Conservation (phyloP, 2,797 vertebrate genomes). For the Chloroceryle amazona region DNA sequence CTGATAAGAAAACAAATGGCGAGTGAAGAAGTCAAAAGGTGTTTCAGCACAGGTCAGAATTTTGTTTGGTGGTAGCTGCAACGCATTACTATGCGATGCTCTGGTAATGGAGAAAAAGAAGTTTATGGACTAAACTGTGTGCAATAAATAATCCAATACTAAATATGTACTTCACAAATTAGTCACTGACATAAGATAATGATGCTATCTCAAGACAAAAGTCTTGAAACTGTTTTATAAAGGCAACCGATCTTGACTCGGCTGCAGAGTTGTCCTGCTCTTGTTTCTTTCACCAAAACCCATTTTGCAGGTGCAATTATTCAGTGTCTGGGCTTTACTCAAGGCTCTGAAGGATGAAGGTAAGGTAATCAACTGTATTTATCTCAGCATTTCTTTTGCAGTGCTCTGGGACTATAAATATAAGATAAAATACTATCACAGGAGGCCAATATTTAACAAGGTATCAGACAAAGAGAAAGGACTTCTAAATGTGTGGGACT, state of each 20-base stretch:
- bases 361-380: slow-evolving; percentile 58
- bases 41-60: not conserved
- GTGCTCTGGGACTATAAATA: slow-evolving; percentile 42
- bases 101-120: not conserved
- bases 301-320: slow-evolving; percentile 41
- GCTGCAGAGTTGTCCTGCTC: not conserved
- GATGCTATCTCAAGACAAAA: not conserved
- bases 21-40: not conserved
- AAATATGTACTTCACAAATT: not conserved
- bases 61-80: not conserved
- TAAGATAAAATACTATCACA: not conserved
- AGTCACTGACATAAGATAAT: not conserved
- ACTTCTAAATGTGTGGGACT: not conserved
- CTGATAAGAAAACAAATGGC: not conserved
- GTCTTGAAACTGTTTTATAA: not conserved
- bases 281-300: slow-evolving; percentile 20
- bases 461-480: not conserved
- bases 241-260: not conserved
- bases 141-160: not conserved
- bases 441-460: not conserved
- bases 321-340: slow-evolving; percentile 32
- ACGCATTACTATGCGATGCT: accelerated
- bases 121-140: not conserved
- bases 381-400: slow-evolving; percentile 41
- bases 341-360: slow-evolving; percentile 56